Evolutionary conservation across 2,888 invertebrate genomes (phyloP), one percentile per base, ranked within the genome.

Genomic region (Oscheius myriophilus): DNA sequence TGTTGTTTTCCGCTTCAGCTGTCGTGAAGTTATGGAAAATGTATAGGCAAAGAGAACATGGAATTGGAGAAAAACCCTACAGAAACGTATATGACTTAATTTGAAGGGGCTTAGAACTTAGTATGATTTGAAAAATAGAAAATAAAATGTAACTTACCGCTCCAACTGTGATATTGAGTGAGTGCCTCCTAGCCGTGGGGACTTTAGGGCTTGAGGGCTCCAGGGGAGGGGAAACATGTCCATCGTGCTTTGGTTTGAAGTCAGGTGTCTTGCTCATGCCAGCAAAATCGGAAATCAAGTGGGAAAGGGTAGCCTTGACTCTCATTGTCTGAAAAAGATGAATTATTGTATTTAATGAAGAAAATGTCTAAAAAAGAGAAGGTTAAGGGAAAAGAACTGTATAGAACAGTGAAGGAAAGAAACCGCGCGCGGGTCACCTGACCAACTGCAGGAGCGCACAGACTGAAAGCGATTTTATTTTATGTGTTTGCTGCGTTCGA

Each of bases 241-340:
- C 57, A 25, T 58, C 58, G 33, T 46, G 58, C 41, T 67, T 62
- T 18, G 63, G 72, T 54, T 70, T 62, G 55, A 79, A 78, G 68
- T 80, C 82, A 21, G 82, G 82, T 11, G 75, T 73, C 68, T 78
- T 72, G 69, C 78, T 74, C 59, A 81, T 69, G 23, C 76, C 81
- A 45, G 82, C 82, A 61, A 82, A 82, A 57, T 82, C 81, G 67
- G 78, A 78, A 26, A 82, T 72, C 78, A 82, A 76, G 49, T 75
- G 76, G 23, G 79, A 68, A 26, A 82, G 66, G 21, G 82, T 75
- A 65, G 77, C 78, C 66, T 77, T 67, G 49, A 79, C 72, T 67
- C 71, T 74, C 71, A 61, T 72, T 63, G 49, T 63, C 61, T 61
- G 49, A 7, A 61, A 49, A 16, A 18, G 1, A 11, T 14, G 16